Base-by-base conservation (phyloP, 1,140 invertebrate species). In the Copidosoma floridanum region DNA sequence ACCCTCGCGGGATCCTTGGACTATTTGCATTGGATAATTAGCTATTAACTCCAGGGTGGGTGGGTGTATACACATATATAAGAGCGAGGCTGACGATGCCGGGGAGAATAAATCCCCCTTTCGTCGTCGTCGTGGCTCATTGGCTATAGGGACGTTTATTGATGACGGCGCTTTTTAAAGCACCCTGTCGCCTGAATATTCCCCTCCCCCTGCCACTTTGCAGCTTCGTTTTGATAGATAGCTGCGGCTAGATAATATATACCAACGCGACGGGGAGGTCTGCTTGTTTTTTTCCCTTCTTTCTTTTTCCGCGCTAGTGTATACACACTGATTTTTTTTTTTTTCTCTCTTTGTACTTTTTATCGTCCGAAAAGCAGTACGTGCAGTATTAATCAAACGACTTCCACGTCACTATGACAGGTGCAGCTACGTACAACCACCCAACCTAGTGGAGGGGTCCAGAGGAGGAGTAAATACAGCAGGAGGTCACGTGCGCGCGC, bases 21-120 rank as follows among this genome's bases (percentile, higher is more conserved):
- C 24, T 50, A 61, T 55, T 61, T 55, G 52, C 58, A 55, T 50
- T 55, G 44, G 58, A 40, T 61, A 55, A 61, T 61, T 61, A 61
- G 51, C 58, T 41, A 55, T 61, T 61, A 55, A 53, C 48, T 27
- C 32, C n/a, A 37, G 5, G 5, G 46, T n/a, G n/a, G 47, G 32
- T 50, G n/a, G 24, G 44, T n/a, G n/a, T n/a, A n/a, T n/a, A n/a
- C n/a, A n/a, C n/a, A n/a, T n/a, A n/a, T n/a, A n/a, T n/a, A n/a
- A n/a, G n/a, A n/a, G n/a, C n/a, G n/a, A n/a, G n/a, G n/a, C n/a
- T n/a, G n/a, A n/a, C n/a, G n/a, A n/a, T n/a, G n/a, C n/a, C n/a
- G n/a, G n/a, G n/a, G n/a, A n/a, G n/a, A n/a, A n/a, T n/a, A n/a
- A n/a, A n/a, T n/a, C n/a, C n/a, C n/a, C n/a, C n/a, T n/a, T n/a